Conservation (phyloP, 2,888 invertebrate species). For the Caenorhabditis drosophilae region DNA sequence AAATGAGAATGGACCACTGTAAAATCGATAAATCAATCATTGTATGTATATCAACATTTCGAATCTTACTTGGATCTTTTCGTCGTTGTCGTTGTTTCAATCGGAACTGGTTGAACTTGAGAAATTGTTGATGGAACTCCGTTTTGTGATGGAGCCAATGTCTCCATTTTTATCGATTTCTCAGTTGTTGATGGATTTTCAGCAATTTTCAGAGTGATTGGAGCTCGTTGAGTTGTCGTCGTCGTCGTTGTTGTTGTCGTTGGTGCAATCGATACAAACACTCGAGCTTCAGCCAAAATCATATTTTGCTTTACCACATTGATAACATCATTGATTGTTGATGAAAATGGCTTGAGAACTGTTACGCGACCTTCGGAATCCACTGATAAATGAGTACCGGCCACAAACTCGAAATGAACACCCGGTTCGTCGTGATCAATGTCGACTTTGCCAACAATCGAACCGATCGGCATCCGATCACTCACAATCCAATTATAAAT, state of each 20-base stretch:
- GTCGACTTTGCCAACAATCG: conserved; percentile 36
- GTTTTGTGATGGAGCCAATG: background rate
- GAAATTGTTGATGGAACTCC: background rate
- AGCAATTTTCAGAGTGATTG: background rate
- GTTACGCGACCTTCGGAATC: conserved; percentile 35
- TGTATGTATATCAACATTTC: too few species aligned
- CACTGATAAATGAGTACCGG: conserved; percentile 19
- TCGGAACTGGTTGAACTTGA: too few species aligned
- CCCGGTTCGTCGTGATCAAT: background rate
- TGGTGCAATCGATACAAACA: conserved; percentile 23
- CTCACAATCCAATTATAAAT: conserved; percentile 17
- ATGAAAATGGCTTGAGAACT: conserved; percentile 16
- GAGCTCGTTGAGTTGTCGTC: background rate
- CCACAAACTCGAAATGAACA: conserved; percentile 15
- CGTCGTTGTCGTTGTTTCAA: too few species aligned
- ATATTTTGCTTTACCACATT: conserved; percentile 28
- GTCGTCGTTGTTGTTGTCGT: conserved; percentile 6
- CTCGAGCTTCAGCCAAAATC: conserved; percentile 24
- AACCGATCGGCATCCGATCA: conserved; percentile 19
- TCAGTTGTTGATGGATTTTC: background rate
- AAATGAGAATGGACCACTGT: conserved; percentile 35
- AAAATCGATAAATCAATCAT: too few species aligned
- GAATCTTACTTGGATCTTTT: too few species aligned
- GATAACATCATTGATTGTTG: conserved; percentile 34
- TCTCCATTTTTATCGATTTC: background rate